phyloP scores from a whole-genome alignment of 2,888 invertebrate species.

The Polydrusus pterygomalis region DNA sequence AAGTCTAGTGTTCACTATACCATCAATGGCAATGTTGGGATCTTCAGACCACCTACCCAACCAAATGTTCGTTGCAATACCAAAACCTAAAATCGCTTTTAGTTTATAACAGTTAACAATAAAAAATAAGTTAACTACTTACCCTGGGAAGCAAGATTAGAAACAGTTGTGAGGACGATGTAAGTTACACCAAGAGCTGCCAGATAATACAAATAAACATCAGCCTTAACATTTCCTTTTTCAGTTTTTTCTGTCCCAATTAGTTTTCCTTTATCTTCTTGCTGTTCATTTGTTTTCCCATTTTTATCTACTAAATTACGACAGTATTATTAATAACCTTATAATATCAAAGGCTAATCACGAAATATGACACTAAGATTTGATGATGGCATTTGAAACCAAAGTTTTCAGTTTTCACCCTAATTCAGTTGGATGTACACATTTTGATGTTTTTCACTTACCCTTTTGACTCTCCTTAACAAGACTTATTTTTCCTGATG shows the following conservation, averaged over 20 bases:
- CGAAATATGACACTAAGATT: not conserved
- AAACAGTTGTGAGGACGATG: not conserved
- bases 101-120: not conserved
- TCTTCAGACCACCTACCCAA: constrained; percentile 82
- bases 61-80: constrained; percentile 81
- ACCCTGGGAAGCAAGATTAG: not conserved
- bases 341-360: not conserved
- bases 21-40: constrained; percentile 73
- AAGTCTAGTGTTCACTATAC: constrained; percentile 74
- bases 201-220: constrained; percentile 89
- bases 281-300: not conserved
- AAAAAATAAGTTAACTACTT: not conserved
- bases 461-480: constrained; percentile 6
- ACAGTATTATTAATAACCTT: not conserved
- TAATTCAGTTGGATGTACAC: too few relatives aligned
- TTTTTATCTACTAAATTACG: constrained; percentile 2
- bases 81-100: constrained; percentile 4
- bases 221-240: constrained; percentile 77
- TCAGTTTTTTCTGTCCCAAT: constrained; percentile 74
- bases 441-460: not conserved
- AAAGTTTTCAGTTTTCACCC: too few relatives aligned
- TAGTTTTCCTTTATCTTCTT: constrained; percentile 63
- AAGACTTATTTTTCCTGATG: constrained; percentile 40
- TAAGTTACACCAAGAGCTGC: constrained; percentile 79
- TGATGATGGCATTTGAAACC: too few relatives aligned